Percentiles rank a stretch among this genome's conserved stretches.
Conservation (phyloP, 2,797 vertebrate genomes). For the Argya squamiceps region DNA sequence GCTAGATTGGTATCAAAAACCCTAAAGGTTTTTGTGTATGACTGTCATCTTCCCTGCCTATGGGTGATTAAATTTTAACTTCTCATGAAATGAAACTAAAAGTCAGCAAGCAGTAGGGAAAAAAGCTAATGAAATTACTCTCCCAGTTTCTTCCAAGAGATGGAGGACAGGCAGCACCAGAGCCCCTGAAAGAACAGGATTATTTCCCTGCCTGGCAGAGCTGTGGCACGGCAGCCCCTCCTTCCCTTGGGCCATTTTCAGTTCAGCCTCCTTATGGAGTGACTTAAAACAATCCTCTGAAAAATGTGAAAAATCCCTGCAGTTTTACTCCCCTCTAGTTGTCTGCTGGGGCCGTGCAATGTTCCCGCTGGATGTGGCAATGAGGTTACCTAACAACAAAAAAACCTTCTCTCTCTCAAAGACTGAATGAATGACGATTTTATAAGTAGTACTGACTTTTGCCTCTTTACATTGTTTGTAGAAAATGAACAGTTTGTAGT, state of each 20-base stretch:
- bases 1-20: not conserved
- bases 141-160: not conserved
- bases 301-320: not conserved
- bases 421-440: too few relatives aligned
- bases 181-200: not conserved
- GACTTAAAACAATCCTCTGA: not conserved
- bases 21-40: not conserved
- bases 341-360: not conserved
- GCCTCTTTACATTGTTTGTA: too few relatives aligned
- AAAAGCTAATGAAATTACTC: too few relatives aligned
- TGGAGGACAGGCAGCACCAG: not conserved
- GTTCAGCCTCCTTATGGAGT: rapidly evolving
- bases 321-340: not conserved
- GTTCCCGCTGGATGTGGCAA: not conserved
- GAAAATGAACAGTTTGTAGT: too few relatives aligned
- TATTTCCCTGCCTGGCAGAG: not conserved
- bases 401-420: too few relatives aligned
- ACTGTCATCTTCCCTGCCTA: not conserved
- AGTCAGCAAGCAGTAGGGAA: too few relatives aligned
- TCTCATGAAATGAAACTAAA: not conserved
- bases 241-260: not conserved
- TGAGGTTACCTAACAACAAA: too few relatives aligned
- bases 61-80: not conserved
- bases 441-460: too few relatives aligned
- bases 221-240: rapidly evolving